These are phyloP conservation scores for Axinella damicornis DNA, from an alignment of 37 sponge, comb jelly and placozoan genomes.

Conservation along the genomic window DNA sequence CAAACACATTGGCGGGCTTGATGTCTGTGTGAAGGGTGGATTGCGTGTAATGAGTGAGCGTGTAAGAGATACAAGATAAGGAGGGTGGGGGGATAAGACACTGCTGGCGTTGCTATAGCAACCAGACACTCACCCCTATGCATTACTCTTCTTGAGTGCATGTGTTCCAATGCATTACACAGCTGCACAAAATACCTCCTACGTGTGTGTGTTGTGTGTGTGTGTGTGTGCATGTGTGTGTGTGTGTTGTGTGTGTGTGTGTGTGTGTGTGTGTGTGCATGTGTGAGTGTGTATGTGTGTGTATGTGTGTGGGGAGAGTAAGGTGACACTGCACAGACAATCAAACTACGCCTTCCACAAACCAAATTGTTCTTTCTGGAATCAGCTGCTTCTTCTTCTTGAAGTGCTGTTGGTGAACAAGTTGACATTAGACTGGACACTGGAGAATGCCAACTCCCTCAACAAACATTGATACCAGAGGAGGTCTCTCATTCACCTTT, in stretches of 20 bases:
- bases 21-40: conserved; percentile 70
- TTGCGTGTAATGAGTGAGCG: too few relatives aligned
- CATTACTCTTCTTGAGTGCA: conserved; percentile 98
- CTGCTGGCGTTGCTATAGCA: too few relatives aligned
- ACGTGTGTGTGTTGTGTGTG: background rate
- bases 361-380: conserved; percentile 98
- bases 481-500: conserved; percentile 60
- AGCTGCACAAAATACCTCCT: conserved; percentile 97
- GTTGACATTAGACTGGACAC: too few relatives aligned
- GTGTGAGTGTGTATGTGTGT: conserved; percentile 5
- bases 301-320: conserved; percentile 4
- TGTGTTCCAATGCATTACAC: conserved; percentile 95
- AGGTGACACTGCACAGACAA: background rate
- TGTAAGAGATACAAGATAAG: too few relatives aligned
- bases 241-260: conserved; percentile 13
- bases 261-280: background rate
- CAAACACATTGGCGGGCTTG: conserved; percentile 99
- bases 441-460: too few relatives aligned
- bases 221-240: background rate
- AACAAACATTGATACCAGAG: background rate
- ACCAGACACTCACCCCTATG: conserved; percentile 86
- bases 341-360: background rate
- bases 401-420: conserved; percentile 78
- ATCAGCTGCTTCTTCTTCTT: conserved; percentile 94
- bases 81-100: too few relatives aligned